Evolutionary conservation across 1,140 invertebrate species (phyloP).

Genomic region (Ganaspis sp.): DNA sequence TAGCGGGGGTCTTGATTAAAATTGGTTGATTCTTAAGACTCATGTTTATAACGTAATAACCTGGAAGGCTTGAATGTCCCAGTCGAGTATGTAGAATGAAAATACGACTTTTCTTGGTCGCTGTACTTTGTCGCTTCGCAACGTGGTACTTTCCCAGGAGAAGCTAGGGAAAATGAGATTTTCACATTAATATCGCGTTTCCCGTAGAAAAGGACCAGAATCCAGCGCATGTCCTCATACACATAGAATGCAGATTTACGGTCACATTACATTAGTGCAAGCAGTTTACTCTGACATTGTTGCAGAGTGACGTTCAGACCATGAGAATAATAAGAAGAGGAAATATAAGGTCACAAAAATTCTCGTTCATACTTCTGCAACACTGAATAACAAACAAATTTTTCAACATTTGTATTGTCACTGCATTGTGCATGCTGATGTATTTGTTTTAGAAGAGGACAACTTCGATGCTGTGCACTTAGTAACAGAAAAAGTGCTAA

Average conservation of each 20-base stretch:
- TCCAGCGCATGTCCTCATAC: constrained; percentile 43
- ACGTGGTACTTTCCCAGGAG: constrained; percentile 35
- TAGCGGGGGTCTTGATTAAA: constrained; percentile 35
- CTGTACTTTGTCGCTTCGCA: constrained; percentile 43
- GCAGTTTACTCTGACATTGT: constrained; percentile 5
- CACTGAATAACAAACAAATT: too few species aligned
- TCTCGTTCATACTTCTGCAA: not conserved
- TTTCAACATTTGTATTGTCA: too few species aligned
- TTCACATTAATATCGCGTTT: constrained; percentile 37
- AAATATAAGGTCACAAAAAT: not conserved
- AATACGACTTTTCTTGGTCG: constrained; percentile 49
- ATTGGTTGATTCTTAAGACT: constrained; percentile 37
- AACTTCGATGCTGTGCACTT: too few species aligned
- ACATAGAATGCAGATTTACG: constrained; percentile 48
- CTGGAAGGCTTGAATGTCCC: constrained; percentile 44
- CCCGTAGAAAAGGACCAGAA: constrained; percentile 28
- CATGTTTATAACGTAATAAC: constrained; percentile 52
- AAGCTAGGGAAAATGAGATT: constrained; percentile 42
- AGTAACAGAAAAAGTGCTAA: too few species aligned
- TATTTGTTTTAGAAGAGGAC: too few species aligned
- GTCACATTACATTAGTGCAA: constrained; percentile 30
- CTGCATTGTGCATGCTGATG: too few species aligned
- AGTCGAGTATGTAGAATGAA: constrained; percentile 43
- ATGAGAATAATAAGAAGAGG: not conserved
- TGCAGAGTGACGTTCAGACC: not conserved